Evolutionary conservation across 2,888 invertebrate genomes (phyloP).

Genomic region (Pardosa pseudoannulata): DNA sequence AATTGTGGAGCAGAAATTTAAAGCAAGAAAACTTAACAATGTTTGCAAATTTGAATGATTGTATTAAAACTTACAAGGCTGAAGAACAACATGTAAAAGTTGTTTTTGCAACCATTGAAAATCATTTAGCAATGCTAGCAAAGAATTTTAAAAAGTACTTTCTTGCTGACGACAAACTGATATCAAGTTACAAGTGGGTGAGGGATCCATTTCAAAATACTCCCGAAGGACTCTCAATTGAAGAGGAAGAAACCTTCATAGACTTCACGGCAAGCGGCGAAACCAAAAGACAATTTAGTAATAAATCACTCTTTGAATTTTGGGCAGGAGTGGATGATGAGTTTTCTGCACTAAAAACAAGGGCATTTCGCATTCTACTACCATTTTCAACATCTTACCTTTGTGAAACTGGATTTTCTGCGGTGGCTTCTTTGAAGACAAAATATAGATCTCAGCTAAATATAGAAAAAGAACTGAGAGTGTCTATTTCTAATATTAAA

Average conservation of each 20-base stretch:
- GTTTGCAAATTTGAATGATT: constrained; percentile 41
- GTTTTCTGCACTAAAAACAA: no score
- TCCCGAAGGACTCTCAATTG: constrained; percentile 46
- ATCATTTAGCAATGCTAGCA: constrained; percentile 41
- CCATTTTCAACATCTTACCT: no score
- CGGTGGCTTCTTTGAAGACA: no score
- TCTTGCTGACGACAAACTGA: constrained; percentile 47
- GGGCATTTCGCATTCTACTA: no score
- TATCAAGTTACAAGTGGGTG: constrained; percentile 63
- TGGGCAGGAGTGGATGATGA: no score
- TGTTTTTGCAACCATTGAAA: constrained; percentile 24
- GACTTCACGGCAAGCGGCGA: neutral
- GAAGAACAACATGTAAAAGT: constrained; percentile 17
- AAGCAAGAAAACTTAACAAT: constrained; percentile 41
- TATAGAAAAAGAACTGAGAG: no score
- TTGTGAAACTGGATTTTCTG: no score
- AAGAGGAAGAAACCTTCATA: constrained; percentile 24
- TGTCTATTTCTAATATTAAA: no score
- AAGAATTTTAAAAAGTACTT: constrained; percentile 50
- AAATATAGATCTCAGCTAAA: no score
- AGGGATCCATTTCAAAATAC: constrained; percentile 54
- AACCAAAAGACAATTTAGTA: no score
- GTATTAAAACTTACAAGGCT: constrained; percentile 14
- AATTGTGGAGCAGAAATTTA: constrained; percentile 58
- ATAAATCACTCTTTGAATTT: no score